phyloP scores from a whole-genome alignment of 2,888 invertebrate genomes.

The Saturnia japonica region DNA sequence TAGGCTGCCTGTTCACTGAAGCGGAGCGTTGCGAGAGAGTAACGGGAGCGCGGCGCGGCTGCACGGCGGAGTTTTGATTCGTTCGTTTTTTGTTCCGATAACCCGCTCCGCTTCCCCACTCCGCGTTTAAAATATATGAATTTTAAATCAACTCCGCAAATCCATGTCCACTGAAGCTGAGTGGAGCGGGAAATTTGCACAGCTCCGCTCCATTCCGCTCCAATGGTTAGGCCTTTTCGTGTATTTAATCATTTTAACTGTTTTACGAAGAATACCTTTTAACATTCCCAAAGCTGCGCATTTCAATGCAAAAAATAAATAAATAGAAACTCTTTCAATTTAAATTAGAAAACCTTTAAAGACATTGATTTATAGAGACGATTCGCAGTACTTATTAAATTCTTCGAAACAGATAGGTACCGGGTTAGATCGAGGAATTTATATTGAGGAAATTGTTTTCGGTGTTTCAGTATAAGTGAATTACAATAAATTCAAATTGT shows the following conservation, averaged over 20 bases:
- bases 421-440: slow-evolving; percentile 34
- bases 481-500: slow-evolving; percentile 23
- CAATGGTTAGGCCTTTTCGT: too few relatives aligned
- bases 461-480: slow-evolving; percentile 25
- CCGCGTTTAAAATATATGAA: too few relatives aligned
- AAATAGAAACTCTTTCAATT: slow-evolving; percentile 17
- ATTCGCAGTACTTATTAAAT: slow-evolving; percentile 34
- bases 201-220: too few relatives aligned
- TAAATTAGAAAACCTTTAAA: slow-evolving; percentile 22
- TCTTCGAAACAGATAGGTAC: slow-evolving; percentile 31
- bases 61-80: too few relatives aligned
- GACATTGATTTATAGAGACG: slow-evolving; percentile 26
- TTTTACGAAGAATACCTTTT: neutral
- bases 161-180: too few relatives aligned
- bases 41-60: too few relatives aligned
- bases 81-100: too few relatives aligned
- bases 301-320: slow-evolving; percentile 11
- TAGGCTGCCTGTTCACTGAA: too few relatives aligned
- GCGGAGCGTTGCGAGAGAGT: too few relatives aligned
- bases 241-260: neutral
- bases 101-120: too few relatives aligned
- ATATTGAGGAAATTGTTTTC: slow-evolving; percentile 35
- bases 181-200: too few relatives aligned
- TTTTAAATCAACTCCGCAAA: too few relatives aligned
- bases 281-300: slow-evolving; percentile 1